Evolutionary conservation across 2,888 invertebrate genomes (phyloP).

Genomic region (Eupithecia vulgata): DNA sequence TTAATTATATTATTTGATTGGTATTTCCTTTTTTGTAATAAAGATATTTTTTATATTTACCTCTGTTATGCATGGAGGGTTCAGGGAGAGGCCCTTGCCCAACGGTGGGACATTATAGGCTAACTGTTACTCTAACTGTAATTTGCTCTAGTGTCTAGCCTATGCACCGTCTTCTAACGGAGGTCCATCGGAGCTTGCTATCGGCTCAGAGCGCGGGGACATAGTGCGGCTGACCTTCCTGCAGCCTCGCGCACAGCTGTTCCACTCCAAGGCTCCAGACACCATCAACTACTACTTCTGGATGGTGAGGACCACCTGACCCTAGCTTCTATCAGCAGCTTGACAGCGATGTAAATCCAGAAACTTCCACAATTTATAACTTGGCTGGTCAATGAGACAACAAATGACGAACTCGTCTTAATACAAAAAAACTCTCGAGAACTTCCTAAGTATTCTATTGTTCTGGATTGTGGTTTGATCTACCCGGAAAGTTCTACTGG

Average conservation of each 20-base stretch:
- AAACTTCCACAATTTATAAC: not conserved
- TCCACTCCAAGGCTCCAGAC: constrained; percentile 81
- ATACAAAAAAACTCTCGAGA: not conserved
- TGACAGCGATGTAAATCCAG: not conserved
- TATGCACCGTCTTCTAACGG: constrained; percentile 64
- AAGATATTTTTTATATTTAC: no score
- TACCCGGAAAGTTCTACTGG: not conserved
- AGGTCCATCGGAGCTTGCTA: constrained; percentile 70
- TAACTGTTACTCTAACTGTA: no score
- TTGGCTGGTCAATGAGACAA: not conserved
- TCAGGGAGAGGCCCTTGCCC: no score
- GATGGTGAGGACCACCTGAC: constrained; percentile 72
- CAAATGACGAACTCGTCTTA: not conserved
- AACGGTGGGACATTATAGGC: no score
- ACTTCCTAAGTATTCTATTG: not conserved
- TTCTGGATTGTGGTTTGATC: not conserved
- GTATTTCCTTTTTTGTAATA: no score
- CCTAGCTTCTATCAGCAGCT: not conserved
- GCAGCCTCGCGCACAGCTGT: constrained; percentile 80
- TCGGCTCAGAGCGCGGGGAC: constrained; percentile 84
- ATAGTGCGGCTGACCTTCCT: constrained; percentile 79
- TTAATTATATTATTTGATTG: no score
- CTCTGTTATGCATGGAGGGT: no score
- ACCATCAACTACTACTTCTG: constrained; percentile 84
- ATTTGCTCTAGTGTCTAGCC: constrained; percentile 65